These are phyloP conservation scores for Aphelocoma californica DNA, from an alignment of 2,797 vertebrate genomes.

Conservation along the genomic window DNA sequence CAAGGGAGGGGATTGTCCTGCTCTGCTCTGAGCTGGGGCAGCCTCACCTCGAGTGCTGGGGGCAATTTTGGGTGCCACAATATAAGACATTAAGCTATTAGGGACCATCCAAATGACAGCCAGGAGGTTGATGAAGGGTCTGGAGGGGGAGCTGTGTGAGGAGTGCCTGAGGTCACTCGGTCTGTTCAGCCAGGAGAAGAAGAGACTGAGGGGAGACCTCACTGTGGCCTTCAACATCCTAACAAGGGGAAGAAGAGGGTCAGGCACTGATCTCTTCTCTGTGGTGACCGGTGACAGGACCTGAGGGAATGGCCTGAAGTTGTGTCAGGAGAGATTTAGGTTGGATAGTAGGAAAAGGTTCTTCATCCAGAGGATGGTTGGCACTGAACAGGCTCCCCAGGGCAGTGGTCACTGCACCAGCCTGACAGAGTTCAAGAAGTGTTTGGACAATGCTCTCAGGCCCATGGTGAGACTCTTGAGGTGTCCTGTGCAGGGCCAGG, in stretches of 20 bases:
- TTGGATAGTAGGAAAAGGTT: rapidly evolving
- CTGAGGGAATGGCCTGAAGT: background rate
- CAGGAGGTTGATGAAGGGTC: rapidly evolving
- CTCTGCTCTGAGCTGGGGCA: rapidly evolving
- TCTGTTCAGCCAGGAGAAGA: background rate
- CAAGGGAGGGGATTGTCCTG: rapidly evolving
- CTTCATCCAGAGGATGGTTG: rapidly evolving
- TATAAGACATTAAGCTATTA: too few relatives aligned
- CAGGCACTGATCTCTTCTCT: background rate
- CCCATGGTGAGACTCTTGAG: background rate
- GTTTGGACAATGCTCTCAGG: background rate
- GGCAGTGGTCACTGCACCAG: background rate
- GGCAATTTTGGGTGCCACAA: background rate
- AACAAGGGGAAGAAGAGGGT: background rate
- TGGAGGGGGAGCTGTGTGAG: background rate
- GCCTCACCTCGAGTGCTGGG: rapidly evolving
- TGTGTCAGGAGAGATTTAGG: background rate
- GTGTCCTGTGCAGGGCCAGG: background rate
- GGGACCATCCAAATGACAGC: background rate
- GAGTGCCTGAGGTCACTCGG: background rate
- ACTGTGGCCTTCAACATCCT: background rate
- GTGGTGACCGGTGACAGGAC: background rate
- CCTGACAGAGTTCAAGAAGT: background rate
- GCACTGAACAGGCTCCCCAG: background rate
- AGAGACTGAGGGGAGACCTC: background rate